These are phyloP conservation scores for Plutomurus gul DNA, from an alignment of 1,140 invertebrate genomes.

Conservation along the genomic window DNA sequence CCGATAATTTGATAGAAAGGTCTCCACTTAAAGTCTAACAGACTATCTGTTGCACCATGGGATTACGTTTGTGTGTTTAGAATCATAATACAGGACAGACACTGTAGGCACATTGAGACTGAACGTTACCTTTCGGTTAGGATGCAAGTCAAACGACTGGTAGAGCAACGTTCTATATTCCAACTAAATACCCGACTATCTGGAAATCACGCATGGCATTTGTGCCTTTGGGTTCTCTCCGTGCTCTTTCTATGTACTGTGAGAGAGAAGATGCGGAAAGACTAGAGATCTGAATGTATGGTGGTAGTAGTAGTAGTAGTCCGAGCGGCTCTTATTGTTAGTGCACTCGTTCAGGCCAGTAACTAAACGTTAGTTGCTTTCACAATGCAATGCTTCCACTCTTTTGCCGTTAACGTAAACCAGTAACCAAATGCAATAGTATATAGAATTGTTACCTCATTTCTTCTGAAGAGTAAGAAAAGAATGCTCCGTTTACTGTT, in stretches of 20 bases:
- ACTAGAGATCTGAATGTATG: not conserved
- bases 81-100: not conserved
- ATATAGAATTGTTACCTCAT: too few relatives aligned
- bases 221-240: not conserved
- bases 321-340: too few relatives aligned
- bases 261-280: not conserved
- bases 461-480: too few relatives aligned
- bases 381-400: too few relatives aligned
- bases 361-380: too few relatives aligned
- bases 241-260: not conserved
- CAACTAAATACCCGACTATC: constrained; percentile 11
- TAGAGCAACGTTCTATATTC: not conserved
- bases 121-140: not conserved
- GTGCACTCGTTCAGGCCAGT: too few relatives aligned
- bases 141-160: constrained; percentile 22
- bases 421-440: too few relatives aligned
- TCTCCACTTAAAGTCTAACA: not conserved
- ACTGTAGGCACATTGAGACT: not conserved
- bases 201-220: not conserved
- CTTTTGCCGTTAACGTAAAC: too few relatives aligned
- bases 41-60: constrained; percentile 21
- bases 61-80: not conserved
- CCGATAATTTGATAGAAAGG: too few relatives aligned
- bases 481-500: not conserved
- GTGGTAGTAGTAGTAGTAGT: too few relatives aligned